A percentile compares a stretch with the other conserved stretches of the same genome.
These are phyloP conservation scores for Plotosus lineatus DNA, from an alignment of 2,113 vertebrate species.

Conservation along the genomic window DNA sequence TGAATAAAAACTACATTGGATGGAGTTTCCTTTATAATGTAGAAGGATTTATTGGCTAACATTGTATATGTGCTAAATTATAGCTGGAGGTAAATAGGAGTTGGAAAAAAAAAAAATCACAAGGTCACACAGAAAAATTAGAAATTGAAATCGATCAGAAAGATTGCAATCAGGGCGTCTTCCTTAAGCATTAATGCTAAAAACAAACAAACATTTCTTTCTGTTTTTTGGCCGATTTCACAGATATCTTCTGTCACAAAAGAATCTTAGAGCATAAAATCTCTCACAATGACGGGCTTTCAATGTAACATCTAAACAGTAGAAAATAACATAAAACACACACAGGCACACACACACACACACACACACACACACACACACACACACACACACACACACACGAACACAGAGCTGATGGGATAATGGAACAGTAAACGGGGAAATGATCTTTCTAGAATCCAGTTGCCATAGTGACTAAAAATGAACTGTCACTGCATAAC, in stretches of 20 bases:
- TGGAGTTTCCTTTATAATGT: too few species aligned
- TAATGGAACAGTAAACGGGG: constrained; percentile 58
- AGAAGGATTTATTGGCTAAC: too few species aligned
- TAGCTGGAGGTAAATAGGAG: too few species aligned
- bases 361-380: background rate
- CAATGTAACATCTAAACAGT: constrained; percentile 36
- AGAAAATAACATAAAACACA: constrained; percentile 56
- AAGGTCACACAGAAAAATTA: too few species aligned
- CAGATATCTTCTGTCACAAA: constrained; percentile 18
- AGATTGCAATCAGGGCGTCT: too few species aligned
- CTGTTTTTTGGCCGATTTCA: constrained; percentile 13
- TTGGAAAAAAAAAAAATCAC: too few species aligned
- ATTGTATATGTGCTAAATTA: too few species aligned
- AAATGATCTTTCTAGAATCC: constrained; percentile 58
- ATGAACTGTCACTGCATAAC: constrained; percentile 55
- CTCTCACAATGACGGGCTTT: constrained; percentile 45
- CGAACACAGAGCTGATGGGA: background rate
- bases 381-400: background rate
- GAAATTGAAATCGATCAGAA: too few species aligned
- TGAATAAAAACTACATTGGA: too few species aligned
- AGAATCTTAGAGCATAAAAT: constrained; percentile 16
- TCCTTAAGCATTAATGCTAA: background rate
- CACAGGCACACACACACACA: background rate
- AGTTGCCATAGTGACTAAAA: constrained; percentile 70
- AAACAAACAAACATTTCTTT: constrained; percentile 26